phyloP scores from a whole-genome alignment of 2,888 invertebrate genomes.

The Minunthozetes semirufus region DNA sequence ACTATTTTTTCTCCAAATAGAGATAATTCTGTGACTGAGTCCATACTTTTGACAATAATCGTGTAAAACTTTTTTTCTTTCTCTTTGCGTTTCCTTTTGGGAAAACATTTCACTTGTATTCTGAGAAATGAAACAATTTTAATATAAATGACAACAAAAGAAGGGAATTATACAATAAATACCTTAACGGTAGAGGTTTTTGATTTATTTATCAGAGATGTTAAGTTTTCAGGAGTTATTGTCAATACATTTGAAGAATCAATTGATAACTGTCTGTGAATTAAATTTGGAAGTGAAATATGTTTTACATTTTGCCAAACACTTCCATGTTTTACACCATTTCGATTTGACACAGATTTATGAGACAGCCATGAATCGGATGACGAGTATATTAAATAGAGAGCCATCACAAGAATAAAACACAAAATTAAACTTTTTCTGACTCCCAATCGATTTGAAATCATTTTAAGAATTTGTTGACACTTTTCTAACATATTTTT shows the following conservation, averaged over 20 bases:
- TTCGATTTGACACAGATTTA: not conserved
- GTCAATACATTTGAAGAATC: not conserved
- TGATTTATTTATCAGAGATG: not conserved
- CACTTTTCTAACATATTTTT: too few species aligned
- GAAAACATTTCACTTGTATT: not conserved
- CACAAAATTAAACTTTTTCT: too few species aligned
- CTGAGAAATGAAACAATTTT: too few species aligned
- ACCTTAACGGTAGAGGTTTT: not conserved
- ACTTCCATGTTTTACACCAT: not conserved
- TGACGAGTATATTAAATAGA: not conserved
- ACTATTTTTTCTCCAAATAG: conserved; percentile 38
- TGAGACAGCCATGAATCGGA: not conserved
- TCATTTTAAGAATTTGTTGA: too few species aligned
- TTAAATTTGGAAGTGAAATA: not conserved
- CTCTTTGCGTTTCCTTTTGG: not conserved
- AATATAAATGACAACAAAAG: too few species aligned
- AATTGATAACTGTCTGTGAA: not conserved
- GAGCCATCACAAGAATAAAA: not conserved
- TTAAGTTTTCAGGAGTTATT: not conserved
- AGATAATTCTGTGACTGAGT: conserved; percentile 2
- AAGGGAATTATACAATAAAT: not conserved
- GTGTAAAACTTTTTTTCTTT: not conserved
- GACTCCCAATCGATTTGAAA: too few species aligned
- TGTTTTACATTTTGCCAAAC: not conserved
- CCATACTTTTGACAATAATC: conserved; percentile 17